Evolutionary conservation across 2,113 vertebrate genomes (phyloP), one percentile per base, ranked within the genome.

Genomic region (Caretta caretta): DNA sequence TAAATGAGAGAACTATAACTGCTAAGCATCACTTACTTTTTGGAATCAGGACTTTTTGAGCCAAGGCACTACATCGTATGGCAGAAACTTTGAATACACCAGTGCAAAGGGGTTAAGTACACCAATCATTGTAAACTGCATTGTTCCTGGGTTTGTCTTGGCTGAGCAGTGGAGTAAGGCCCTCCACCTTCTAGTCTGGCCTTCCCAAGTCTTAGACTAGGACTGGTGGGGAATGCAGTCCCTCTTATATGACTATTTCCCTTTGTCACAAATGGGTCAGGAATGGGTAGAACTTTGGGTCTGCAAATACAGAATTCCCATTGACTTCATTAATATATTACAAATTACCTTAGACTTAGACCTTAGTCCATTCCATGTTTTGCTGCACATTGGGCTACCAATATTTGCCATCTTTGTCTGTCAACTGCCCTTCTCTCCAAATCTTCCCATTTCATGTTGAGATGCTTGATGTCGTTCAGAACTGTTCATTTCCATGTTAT

Each of bases 1-100:
- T 49, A 81, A 42, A 65, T 72, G 85, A 8, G 24, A 59, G 48
- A 51, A 13, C 11, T n/a, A 69, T n/a, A 92, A 83, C 24, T 83
- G 48, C 17, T 46, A 1, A 4, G 4, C 72, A 14, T 65, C 6
- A 16, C 29, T 65, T 62, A 62, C 12, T 9, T 65, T 35, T 65
- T 35, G 6, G 59, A 31, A 62, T 88, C 4, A 1, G 9, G 56
- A 76, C 10, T 91, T 93, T 65, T 19, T 11, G 59, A 93, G 87
- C 13, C 49, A 87, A 85, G 0, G 10, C 24, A 54, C 9, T 57
- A 59, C 25, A 59, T 29, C 27, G 1, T 59, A 1, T 0, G 13
- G 53, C 22, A 87, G 57, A 9, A 48, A 16, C 65, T 79, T 65
- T 83, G 35, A 84, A 83, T 22, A 57, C 29, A 59, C 49, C 57